phyloP scores from a whole-genome alignment of 2,797 vertebrate species.

The Microhierax caerulescens region DNA sequence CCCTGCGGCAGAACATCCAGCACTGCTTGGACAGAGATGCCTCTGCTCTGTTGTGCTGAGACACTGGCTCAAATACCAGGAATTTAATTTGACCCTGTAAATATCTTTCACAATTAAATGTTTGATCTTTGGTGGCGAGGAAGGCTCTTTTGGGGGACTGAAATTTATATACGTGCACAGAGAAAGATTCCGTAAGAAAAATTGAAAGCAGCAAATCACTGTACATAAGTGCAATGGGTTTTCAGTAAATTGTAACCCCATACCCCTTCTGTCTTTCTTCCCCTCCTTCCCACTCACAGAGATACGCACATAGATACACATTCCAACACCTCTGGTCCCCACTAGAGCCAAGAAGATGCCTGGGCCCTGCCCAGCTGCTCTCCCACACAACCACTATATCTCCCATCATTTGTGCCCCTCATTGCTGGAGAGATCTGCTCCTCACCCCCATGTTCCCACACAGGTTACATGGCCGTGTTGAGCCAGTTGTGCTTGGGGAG shows the following conservation, averaged over 20 bases:
- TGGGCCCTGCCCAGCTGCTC: rapidly evolving
- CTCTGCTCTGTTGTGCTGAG: background rate
- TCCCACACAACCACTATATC: background rate
- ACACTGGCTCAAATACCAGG: background rate
- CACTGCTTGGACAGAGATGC: background rate
- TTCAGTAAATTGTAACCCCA: background rate
- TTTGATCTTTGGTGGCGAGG: background rate
- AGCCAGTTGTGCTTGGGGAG: constrained; percentile 43
- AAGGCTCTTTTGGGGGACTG: background rate
- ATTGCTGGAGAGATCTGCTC: constrained; percentile 53
- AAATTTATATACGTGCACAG: background rate
- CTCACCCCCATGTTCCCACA: background rate
- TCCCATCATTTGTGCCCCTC: background rate
- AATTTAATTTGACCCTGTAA: background rate
- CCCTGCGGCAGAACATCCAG: background rate
- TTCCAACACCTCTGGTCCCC: background rate
- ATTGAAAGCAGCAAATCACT: background rate
- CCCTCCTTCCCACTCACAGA: background rate
- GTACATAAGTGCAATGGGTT: background rate
- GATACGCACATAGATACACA: background rate
- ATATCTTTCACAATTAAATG: background rate
- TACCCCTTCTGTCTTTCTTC: background rate
- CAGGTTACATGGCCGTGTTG: constrained; percentile 19
- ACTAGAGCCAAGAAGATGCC: rapidly evolving
- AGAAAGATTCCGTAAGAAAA: background rate